Evolutionary conservation across 2,113 vertebrate genomes (phyloP).

Genomic region (Glaucomys volans): DNA sequence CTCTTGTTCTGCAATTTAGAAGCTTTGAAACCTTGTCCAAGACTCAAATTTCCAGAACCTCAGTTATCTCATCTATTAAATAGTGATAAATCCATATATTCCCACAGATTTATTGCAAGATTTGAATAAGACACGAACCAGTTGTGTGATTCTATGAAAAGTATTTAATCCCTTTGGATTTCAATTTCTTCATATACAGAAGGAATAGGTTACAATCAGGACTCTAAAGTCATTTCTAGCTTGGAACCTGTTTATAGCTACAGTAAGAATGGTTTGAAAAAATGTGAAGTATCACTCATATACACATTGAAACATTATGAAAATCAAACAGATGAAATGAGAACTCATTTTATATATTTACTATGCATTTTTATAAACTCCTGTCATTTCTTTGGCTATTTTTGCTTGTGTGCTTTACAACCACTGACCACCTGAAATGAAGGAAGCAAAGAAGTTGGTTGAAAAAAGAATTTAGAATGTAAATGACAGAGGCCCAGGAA

Average conservation of each 20-base stretch:
- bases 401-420: not conserved
- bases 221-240: not conserved
- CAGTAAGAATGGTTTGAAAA: not conserved
- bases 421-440: not conserved
- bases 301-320: not conserved
- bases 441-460: not conserved
- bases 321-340: not conserved
- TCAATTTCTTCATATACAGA: not conserved
- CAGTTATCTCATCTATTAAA: not conserved
- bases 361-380: not conserved
- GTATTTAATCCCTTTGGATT: not conserved
- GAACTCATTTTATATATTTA: not conserved
- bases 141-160: not conserved
- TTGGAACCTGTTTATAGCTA: not conserved
- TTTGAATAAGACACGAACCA: not conserved
- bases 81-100: not conserved
- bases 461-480: not conserved
- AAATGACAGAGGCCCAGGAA: not conserved
- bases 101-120: not conserved
- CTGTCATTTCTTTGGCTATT: not conserved
- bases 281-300: not conserved
- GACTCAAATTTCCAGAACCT: not conserved
- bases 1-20: not conserved
- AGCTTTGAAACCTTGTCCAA: not conserved
- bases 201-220: not conserved